Evolutionary conservation across 2,797 vertebrate genomes (phyloP).

Genomic region (Toxotes lorentzi): DNA sequence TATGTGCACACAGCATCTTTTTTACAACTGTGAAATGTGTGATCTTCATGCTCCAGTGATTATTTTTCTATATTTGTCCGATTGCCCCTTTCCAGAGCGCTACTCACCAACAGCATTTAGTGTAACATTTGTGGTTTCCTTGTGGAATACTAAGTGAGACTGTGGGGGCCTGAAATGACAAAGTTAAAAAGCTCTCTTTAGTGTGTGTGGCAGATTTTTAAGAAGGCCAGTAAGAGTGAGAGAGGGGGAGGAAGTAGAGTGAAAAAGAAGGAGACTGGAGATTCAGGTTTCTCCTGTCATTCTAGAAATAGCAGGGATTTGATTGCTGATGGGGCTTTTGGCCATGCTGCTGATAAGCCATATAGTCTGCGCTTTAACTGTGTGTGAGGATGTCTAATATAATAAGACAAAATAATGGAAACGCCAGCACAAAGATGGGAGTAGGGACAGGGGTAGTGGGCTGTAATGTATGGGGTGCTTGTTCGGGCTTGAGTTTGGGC

Average conservation of each 20-base stretch:
- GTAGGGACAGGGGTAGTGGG: constrained; percentile 14
- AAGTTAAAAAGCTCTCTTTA: constrained; percentile 47
- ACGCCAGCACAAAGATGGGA: constrained; percentile 35
- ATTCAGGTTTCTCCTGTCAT: constrained; percentile 29
- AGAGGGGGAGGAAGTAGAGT: background rate
- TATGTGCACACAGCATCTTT: background rate
- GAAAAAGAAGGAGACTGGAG: constrained; percentile 22
- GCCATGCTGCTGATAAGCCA: constrained; percentile 38
- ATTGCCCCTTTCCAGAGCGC: background rate
- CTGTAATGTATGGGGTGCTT: constrained; percentile 34
- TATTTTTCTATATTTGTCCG: constrained; percentile 23
- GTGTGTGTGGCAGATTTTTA: constrained; percentile 29
- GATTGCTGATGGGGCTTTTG: constrained; percentile 52
- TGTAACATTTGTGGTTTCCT: constrained; percentile 23
- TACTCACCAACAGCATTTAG: constrained; percentile 18
- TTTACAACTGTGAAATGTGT: background rate
- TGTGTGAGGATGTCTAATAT: constrained; percentile 40
- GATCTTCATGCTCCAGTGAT: background rate
- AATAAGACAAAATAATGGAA: constrained; percentile 59
- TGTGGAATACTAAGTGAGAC: constrained; percentile 53
- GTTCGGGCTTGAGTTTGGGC: constrained; percentile 29
- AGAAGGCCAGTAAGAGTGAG: constrained; percentile 29
- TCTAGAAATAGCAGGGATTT: constrained; percentile 49
- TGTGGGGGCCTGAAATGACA: constrained; percentile 41
- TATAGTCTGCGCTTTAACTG: constrained; percentile 40